Conservation (phyloP, 2,888 invertebrate species). For the Carcina quercana region DNA sequence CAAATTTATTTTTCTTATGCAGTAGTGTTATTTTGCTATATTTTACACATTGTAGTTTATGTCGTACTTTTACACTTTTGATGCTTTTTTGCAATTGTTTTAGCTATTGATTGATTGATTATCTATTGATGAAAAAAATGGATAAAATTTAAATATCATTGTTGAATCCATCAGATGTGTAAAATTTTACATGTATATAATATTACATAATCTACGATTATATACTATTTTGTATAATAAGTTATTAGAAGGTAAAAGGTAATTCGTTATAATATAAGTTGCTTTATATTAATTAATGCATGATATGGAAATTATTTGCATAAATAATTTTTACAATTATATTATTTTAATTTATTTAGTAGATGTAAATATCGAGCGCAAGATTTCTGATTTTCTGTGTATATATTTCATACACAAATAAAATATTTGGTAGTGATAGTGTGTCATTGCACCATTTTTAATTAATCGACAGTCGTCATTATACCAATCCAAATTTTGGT, state of each 20-base stretch:
- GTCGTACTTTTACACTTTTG: constrained; percentile 39
- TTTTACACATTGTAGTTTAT: too few relatives aligned
- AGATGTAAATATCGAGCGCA: constrained; percentile 53
- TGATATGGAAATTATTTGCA: constrained; percentile 53
- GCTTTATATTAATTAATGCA: constrained; percentile 29
- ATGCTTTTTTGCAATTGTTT: too few relatives aligned
- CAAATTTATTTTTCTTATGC: constrained; percentile 38
- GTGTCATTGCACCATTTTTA: background rate
- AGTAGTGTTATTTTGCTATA: constrained; percentile 26
- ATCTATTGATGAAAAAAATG: too few relatives aligned
- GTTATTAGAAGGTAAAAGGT: constrained; percentile 10
- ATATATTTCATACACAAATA: too few relatives aligned
- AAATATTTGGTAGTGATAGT: too few relatives aligned
- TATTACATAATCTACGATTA: too few relatives aligned
- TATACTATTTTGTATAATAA: constrained; percentile 19
- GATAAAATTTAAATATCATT: too few relatives aligned
- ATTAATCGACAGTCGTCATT: too few relatives aligned
- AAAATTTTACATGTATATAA: constrained; percentile 27
- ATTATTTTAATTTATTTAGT: constrained; percentile 43
- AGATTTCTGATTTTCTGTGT: too few relatives aligned
- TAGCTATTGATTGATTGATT: too few relatives aligned
- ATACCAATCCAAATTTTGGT: too few relatives aligned
- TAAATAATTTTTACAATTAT: constrained; percentile 33
- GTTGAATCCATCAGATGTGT: constrained; percentile 38
- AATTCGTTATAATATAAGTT: constrained; percentile 11